Evolutionary conservation across 2,888 invertebrate genomes (phyloP).

Genomic region (Hemithea aestivaria): DNA sequence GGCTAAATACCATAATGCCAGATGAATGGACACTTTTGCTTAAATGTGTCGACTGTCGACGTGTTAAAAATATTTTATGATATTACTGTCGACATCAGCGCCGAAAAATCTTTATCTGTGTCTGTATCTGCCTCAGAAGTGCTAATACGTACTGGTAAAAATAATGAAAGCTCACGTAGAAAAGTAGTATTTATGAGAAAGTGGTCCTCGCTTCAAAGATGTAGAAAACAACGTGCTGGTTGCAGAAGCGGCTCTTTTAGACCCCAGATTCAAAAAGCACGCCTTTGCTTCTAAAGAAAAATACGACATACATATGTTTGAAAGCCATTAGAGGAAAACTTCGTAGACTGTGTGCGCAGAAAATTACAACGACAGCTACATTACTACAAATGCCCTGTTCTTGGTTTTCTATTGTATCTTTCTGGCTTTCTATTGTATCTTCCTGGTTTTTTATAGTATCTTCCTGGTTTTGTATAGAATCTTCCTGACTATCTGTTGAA

Average conservation of each 20-base stretch:
- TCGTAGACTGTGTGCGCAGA: too few relatives aligned
- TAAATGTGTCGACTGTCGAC: too few relatives aligned
- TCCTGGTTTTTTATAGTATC: too few relatives aligned
- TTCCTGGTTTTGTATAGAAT: too few relatives aligned
- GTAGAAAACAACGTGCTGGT: conserved; percentile 9
- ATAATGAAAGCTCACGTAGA: conserved; percentile 7
- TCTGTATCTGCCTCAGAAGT: conserved; percentile 18
- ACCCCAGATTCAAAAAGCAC: conserved; percentile 25
- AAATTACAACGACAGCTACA: too few relatives aligned
- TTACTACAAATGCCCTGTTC: too few relatives aligned
- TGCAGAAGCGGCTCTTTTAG: conserved; percentile 18
- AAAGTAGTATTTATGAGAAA: background rate
- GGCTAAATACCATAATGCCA: conserved; percentile 6
- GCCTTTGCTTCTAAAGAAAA: conserved; percentile 6
- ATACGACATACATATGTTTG: too few relatives aligned
- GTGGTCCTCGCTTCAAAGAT: conserved; percentile 11
- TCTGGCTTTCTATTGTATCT: too few relatives aligned
- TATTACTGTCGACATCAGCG: conserved; percentile 17
- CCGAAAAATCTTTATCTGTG: conserved; percentile 9
- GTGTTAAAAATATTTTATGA: conserved; percentile 19
- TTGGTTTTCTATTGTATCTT: too few relatives aligned
- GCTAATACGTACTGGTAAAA: conserved; percentile 6
- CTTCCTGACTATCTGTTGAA: too few relatives aligned
- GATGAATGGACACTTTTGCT: conserved; percentile 16
- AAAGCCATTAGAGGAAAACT: too few relatives aligned